Evolutionary conservation across 2,113 vertebrate species (phyloP), one percentile per base, ranked within the genome.

Genomic region (Corvus moneduloides): DNA sequence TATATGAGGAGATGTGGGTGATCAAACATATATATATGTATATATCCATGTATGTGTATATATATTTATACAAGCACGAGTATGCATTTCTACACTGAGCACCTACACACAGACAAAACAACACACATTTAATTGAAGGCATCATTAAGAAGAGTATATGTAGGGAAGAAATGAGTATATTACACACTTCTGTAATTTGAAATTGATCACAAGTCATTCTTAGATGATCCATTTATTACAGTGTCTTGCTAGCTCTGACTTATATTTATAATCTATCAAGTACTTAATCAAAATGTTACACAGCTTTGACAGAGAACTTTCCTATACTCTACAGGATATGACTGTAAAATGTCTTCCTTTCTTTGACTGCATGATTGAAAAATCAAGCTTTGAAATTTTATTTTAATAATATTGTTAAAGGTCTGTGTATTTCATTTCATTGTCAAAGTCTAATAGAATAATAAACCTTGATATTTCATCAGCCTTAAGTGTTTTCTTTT

Each of bases 391-490:
- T 27, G 89, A 91, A 94, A 93, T 93, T 97, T 96, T 90, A 95
- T 97, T 85, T 97, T 94, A 91, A 93, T 89, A 94, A 93, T 55
- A 90, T 90, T 87, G 83, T 93, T 95, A 71, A 66, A 78, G 80
- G 44, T 43, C 79, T 76, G 59, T 72, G 71, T 94, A 85, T 96
- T 85, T 94, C 71, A 79, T 95, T 97, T 94, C 91, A 87, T 93
- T 95, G 90, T 87, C 76, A 92, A 79, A 75, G 90, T 71, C 75
- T 80, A 92, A 93, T 63, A 93, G 96, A 97, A 96, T 91, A 94
- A 94, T 87, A 94, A 90, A 92, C 89, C 94, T 94, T 86, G 93
- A 84, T 90, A 95, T 94, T 93, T 93, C 96, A 97, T 95, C 93
- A 96, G 81, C 16, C 43, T 75, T 95, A 93, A 97, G 94, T 97